These are phyloP conservation scores for Misgurnus anguillicaudatus DNA, from an alignment of 2,113 vertebrate genomes.

Conservation along the genomic window DNA sequence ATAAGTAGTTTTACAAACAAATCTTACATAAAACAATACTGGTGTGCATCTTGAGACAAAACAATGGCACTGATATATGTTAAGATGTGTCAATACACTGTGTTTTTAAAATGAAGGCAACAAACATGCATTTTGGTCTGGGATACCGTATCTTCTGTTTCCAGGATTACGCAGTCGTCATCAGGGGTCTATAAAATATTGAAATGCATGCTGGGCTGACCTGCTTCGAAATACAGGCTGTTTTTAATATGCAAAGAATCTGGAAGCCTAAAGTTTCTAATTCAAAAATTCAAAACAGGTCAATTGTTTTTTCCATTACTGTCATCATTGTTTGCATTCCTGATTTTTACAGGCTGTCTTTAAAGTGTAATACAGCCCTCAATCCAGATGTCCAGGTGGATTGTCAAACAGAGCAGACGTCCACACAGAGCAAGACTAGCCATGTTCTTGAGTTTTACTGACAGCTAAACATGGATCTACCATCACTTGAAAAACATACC, in stretches of 20 bases:
- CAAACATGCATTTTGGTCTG: no score
- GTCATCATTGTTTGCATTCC: slow-evolving; percentile 51
- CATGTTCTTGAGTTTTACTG: slow-evolving; percentile 20
- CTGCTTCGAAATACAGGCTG: slow-evolving; percentile 76
- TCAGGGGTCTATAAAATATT: slow-evolving; percentile 70
- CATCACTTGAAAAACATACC: slow-evolving; percentile 22
- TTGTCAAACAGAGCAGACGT: background rate
- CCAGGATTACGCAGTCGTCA: slow-evolving; percentile 68
- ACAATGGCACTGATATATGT: no score
- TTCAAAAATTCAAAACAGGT: slow-evolving; percentile 55
- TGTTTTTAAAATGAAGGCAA: no score
- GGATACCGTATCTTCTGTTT: no score
- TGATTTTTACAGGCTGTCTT: slow-evolving; percentile 36
- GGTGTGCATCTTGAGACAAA: no score
- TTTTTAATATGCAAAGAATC: slow-evolving; percentile 71
- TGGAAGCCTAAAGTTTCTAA: slow-evolving; percentile 75
- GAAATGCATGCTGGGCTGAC: slow-evolving; percentile 87
- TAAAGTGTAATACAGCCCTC: slow-evolving; percentile 11
- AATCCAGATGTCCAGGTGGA: slow-evolving; percentile 50
- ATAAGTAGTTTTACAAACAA: no score
- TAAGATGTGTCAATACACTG: no score
- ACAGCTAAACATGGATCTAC: slow-evolving; percentile 1
- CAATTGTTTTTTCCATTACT: slow-evolving; percentile 18
- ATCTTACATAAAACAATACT: no score
- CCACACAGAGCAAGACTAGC: slow-evolving; percentile 15